Conservation (phyloP, 1,140 invertebrate species). For the Tetramorium alpestre region DNA sequence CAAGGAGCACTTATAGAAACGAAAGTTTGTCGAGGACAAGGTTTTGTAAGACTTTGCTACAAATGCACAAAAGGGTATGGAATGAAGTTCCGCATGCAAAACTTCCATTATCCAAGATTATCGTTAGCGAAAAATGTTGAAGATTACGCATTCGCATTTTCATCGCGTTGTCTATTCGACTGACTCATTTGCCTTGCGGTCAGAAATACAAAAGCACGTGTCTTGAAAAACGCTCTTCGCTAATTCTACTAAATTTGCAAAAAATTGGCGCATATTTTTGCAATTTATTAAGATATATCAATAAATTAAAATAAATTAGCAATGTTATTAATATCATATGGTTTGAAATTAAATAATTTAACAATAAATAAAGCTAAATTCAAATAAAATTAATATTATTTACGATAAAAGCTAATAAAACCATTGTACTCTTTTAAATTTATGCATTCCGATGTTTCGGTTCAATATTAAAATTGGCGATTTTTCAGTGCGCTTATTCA, state of each 20-base stretch:
- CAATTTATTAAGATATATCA: background rate
- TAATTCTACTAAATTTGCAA: background rate
- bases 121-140: background rate
- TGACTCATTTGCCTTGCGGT: background rate
- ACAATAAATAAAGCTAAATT: background rate
- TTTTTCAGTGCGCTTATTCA: background rate
- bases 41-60: background rate
- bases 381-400: background rate
- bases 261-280: background rate
- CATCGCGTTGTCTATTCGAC: background rate
- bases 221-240: background rate
- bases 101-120: slow-evolving; percentile 13
- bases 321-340: background rate
- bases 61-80: background rate
- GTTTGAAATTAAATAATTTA: background rate
- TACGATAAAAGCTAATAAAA: background rate
- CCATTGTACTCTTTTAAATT: background rate
- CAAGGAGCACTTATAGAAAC: background rate
- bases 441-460: background rate
- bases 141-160: slow-evolving; percentile 11
- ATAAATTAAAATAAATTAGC: background rate
- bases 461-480: background rate
- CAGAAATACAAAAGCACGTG: background rate
- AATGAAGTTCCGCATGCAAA: background rate
- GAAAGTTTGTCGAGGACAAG: slow-evolving; percentile 1